Evolutionary conservation across 2,888 invertebrate species (phyloP), one percentile per base, ranked within the genome.

Genomic region (Alcis repandata): DNA sequence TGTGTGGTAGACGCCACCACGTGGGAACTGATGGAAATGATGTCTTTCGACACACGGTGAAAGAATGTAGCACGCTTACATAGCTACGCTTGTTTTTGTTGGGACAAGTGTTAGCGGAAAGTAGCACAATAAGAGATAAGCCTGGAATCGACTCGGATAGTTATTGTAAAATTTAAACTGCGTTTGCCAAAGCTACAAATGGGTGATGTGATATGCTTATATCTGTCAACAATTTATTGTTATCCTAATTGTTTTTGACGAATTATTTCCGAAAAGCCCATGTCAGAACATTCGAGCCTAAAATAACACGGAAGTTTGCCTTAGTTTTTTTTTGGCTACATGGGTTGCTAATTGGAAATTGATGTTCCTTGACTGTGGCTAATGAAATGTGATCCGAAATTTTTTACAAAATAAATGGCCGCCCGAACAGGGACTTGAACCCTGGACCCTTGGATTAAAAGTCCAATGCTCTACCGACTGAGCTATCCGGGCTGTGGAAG

Each of bases 361-460:
- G 22, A 46, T 22, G 20, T 0, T 22, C 22, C 20, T 22, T 22
- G 22, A 45, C 1, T 22, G 22, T 22, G 13, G 6, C n/a, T 22
- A 10, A 10, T 7, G 11, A 15, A 3, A 15, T 4, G 11, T 11
- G 9, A 43, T 1, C 17, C 32, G 32, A 49, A 32, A 32, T n/a
- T 33, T 43, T 43, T 19, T 10, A 41, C 49, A 60, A 66, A 66
- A 66, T 15, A n/a, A 20, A 17, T 11, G 10, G 52, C 41, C 95
- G 95, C 95, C 95, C 95, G 95, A 94, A 94, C 95, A 95, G 95
- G 95, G 95, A 95, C 95, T 95, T 95, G 95, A 95, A 95, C 95
- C 95, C 95, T 95, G 95, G 95, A 95, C 95, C 95, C 95, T 95
- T 95, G 95, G 95, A 95, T 95, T 95, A 95, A 95, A 95, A 95